Conservation (phyloP, 2,888 invertebrate species). For the Xestia ashworthii region DNA sequence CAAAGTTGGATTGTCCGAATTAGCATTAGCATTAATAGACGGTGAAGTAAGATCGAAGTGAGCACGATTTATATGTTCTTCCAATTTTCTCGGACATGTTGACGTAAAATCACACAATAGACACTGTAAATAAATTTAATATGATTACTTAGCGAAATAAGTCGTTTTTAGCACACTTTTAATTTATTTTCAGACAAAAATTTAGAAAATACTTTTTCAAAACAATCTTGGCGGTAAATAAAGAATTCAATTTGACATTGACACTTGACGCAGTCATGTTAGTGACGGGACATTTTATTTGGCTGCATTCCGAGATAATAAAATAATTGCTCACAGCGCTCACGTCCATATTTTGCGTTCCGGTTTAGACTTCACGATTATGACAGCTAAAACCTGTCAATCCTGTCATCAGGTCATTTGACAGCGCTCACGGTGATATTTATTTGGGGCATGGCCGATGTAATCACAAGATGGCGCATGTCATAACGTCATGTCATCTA, state of each 20-base stretch:
- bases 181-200: constrained; percentile 34
- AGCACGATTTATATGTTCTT: constrained; percentile 96
- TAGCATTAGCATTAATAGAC: constrained; percentile 88
- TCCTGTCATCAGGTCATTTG: too few species aligned
- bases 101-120: constrained; percentile 95
- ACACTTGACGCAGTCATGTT: constrained; percentile 6
- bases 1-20: constrained; percentile 80
- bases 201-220: constrained; percentile 35
- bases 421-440: too few species aligned
- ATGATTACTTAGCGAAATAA: background rate
- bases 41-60: constrained; percentile 96
- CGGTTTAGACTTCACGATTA: too few species aligned
- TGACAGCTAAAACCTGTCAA: too few species aligned
- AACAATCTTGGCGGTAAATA: constrained; percentile 49
- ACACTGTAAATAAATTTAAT: constrained; percentile 88
- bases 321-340: too few species aligned
- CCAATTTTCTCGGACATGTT: constrained; percentile 93
- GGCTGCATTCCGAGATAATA: too few species aligned
- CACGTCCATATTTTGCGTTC: too few species aligned
- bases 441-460: too few species aligned
- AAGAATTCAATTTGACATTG: constrained; percentile 37
- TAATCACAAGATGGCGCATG: too few species aligned
- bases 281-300: constrained; percentile 7
- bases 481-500: too few species aligned
- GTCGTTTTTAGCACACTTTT: constrained; percentile 16